Conservation (phyloP, 2,888 invertebrate species). For the Drosophila diplacantha region DNA sequence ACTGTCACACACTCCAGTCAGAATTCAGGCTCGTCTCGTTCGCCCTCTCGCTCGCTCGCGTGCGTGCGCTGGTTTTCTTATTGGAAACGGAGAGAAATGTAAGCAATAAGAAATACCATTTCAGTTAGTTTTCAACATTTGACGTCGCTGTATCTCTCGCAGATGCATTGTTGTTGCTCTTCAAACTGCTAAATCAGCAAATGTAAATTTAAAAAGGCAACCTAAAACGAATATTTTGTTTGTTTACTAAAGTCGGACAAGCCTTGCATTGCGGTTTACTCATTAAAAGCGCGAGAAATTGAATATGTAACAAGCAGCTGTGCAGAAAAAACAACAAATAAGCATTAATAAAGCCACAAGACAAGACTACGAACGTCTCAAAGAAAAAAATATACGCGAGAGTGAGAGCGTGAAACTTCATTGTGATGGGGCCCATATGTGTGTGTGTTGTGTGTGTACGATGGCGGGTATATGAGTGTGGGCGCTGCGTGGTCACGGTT, state of each 20-base stretch:
- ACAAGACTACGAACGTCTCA: slow-evolving; percentile 42
- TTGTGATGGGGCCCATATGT: slow-evolving; percentile 28
- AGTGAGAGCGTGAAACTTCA: slow-evolving; percentile 56
- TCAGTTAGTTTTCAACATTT: slow-evolving; percentile 69
- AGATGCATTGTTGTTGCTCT: slow-evolving; percentile 23
- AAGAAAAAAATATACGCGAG: slow-evolving; percentile 51
- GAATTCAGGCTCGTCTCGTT: slow-evolving; percentile 45
- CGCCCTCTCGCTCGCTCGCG: slow-evolving; percentile 39
- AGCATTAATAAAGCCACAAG: slow-evolving; percentile 56
- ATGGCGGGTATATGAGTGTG: slow-evolving; percentile 14
- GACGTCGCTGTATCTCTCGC: slow-evolving; percentile 50
- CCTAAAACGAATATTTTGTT: slow-evolving; percentile 46
- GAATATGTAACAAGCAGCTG: slow-evolving; percentile 49
- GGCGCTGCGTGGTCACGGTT: slow-evolving; percentile 58
- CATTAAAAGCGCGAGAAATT: slow-evolving; percentile 19
- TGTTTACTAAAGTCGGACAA: slow-evolving; percentile 9
- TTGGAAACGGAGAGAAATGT: slow-evolving; percentile 63
- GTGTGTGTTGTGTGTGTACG: slow-evolving; percentile 21
- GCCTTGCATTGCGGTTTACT: not conserved
- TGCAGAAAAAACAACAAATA: slow-evolving; percentile 35
- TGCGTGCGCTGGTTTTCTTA: slow-evolving; percentile 70
- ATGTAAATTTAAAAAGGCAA: slow-evolving; percentile 44
- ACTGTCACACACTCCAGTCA: slow-evolving; percentile 55
- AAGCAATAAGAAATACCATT: slow-evolving; percentile 67
- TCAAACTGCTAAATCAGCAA: slow-evolving; percentile 19